A percentile compares a stretch with the other conserved stretches of the same genome.
Conservation (phyloP, 2,888 invertebrate genomes). For the Spilarctia lutea region DNA sequence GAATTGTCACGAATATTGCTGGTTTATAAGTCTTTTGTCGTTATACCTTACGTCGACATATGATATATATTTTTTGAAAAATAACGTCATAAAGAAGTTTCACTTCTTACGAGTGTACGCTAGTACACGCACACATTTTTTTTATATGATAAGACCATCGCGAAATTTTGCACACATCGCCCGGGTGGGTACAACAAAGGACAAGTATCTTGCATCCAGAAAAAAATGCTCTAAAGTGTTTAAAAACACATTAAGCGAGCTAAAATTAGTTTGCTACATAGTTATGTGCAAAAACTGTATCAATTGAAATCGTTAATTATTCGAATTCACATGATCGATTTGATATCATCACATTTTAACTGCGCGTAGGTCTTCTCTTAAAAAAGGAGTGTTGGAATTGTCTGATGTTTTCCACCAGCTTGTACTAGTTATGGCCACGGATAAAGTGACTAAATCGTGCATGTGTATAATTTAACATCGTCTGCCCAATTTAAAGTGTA, state of each 20-base stretch:
- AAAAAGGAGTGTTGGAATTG: background rate
- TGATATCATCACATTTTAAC: background rate
- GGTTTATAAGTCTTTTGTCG: too few relatives aligned
- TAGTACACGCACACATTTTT: too few relatives aligned
- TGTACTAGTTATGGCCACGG: background rate
- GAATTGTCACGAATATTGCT: too few relatives aligned
- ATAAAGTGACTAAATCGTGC: background rate
- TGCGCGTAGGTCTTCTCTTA: too few relatives aligned
- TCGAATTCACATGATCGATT: background rate
- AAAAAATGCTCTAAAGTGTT: background rate
- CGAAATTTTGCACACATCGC: background rate
- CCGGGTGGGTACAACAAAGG: background rate
- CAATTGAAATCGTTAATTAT: background rate
- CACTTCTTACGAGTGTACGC: too few relatives aligned
- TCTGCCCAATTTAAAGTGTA: background rate
- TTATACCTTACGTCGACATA: too few relatives aligned
- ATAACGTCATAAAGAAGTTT: too few relatives aligned
- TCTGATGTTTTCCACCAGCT: background rate
- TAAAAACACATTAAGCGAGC: background rate
- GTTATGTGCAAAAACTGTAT: too few relatives aligned
- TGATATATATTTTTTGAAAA: too few relatives aligned
- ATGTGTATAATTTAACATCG: too few relatives aligned
- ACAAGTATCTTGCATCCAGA: background rate
- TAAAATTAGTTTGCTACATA: too few relatives aligned
- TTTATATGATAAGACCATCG: background rate